phyloP scores from a whole-genome alignment of 2,797 vertebrate genomes.

The Melopsittacus undulatus region DNA sequence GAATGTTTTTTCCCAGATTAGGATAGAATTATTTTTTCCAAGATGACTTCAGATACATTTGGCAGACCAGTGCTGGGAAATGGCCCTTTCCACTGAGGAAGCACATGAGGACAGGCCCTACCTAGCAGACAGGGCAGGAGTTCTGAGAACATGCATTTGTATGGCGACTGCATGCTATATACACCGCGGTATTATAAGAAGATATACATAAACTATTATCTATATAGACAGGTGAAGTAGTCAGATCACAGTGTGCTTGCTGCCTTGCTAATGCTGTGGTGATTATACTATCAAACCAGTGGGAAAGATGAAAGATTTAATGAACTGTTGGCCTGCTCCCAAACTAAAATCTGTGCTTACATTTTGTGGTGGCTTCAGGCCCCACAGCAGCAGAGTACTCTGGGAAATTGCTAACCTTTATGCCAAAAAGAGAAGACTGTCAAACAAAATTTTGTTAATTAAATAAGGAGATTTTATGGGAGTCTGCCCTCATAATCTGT shows the following conservation, averaged over 20 bases:
- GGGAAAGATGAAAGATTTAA: background rate
- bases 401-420: background rate
- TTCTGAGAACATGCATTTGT: background rate
- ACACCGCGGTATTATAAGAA: background rate
- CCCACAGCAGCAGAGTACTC: background rate
- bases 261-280: background rate
- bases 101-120: background rate
- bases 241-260: background rate
- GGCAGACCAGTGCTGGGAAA: background rate
- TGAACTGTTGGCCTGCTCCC: background rate
- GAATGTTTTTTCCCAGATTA: background rate
- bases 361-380: background rate
- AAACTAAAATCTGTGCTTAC: background rate
- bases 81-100: background rate
- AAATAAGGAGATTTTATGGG: background rate
- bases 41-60: background rate
- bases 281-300: background rate
- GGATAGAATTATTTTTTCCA: background rate
- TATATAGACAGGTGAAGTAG: background rate
- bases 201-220: background rate
- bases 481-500: background rate
- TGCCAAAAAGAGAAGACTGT: background rate
- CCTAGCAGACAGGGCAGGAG: background rate
- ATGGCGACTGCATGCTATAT: fast-evolving
- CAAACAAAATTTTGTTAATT: background rate